Conservation (phyloP, 1,140 invertebrate genomes). For the Cardiocondyla obscurior region DNA sequence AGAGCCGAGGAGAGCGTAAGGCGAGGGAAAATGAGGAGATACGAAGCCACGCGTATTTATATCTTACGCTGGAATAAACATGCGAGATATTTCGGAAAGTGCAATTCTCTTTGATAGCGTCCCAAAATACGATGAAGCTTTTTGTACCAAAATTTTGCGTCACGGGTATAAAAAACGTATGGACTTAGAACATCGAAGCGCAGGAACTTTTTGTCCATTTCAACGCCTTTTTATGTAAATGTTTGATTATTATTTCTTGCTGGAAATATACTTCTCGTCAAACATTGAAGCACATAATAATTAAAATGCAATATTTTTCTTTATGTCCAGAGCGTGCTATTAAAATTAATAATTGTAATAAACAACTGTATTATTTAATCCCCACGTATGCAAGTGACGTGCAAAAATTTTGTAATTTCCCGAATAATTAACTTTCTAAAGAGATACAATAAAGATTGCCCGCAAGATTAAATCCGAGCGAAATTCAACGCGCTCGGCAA, state of each 20-base stretch:
- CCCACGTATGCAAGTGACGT: neutral
- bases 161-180: neutral
- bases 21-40: constrained; percentile 52
- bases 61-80: constrained; percentile 72
- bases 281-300: neutral
- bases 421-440: neutral
- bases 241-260: constrained; percentile 5
- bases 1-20: neutral
- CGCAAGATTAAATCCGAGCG: neutral
- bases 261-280: neutral
- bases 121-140: neutral
- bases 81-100: constrained; percentile 77
- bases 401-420: neutral
- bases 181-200: neutral
- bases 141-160: neutral
- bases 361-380: neutral
- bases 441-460: neutral
- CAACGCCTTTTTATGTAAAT: neutral
- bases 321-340: neutral
- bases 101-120: neutral
- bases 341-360: constrained; percentile 18
- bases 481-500: neutral
- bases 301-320: constrained; percentile 16
- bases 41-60: constrained; percentile 72
- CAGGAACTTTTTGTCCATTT: neutral